Evolutionary conservation across 2,113 vertebrate species (phyloP).

Genomic region (Ptilonorhynchus violaceus): DNA sequence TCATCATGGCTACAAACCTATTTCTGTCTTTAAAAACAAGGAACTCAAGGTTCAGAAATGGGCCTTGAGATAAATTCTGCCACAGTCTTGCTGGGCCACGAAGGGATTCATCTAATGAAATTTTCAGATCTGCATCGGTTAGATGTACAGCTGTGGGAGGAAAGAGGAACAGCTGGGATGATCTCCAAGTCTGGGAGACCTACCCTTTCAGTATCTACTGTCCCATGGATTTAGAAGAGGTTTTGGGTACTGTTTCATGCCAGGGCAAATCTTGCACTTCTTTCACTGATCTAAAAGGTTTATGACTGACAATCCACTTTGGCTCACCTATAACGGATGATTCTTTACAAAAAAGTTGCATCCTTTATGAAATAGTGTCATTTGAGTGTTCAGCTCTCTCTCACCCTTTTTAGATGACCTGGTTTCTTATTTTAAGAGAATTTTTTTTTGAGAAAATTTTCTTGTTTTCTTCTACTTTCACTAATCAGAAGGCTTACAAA

Average conservation of each 20-base stretch:
- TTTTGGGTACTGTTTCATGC: background rate
- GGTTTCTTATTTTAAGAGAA: background rate
- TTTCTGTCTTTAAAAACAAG: background rate
- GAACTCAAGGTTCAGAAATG: background rate
- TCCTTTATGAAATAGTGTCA: background rate
- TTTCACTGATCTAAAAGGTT: background rate
- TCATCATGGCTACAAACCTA: background rate
- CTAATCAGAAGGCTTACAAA: background rate
- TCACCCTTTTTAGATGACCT: fast-evolving
- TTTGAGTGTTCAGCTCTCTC: background rate
- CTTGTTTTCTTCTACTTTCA: background rate
- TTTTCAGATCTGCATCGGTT: background rate
- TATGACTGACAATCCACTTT: background rate
- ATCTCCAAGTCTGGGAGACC: background rate
- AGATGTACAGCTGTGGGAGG: background rate
- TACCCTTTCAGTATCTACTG: background rate
- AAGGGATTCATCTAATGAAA: background rate
- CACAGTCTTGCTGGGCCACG: background rate
- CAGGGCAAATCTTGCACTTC: background rate
- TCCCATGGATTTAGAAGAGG: background rate
- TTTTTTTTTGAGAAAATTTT: background rate
- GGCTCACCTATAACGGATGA: background rate
- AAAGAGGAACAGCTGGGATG: background rate
- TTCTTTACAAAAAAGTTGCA: background rate
- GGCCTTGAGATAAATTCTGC: background rate